A percentile compares a stretch with the other conserved stretches of the same genome.
Evolutionary conservation across 2,113 vertebrate species (phyloP).

Genomic region (Acanthochromis polyacanthus): DNA sequence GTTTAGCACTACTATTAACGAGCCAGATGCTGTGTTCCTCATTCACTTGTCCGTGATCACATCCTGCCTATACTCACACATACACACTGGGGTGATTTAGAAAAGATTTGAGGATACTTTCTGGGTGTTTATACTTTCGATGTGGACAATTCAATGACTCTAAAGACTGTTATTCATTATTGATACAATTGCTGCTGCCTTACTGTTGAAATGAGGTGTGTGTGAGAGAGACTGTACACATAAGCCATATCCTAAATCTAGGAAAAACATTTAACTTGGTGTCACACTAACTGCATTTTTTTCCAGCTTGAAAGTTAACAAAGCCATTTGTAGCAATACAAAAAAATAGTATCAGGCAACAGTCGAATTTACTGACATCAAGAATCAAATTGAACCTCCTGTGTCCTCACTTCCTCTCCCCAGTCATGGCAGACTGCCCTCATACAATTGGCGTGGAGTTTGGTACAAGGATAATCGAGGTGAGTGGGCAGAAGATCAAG

Average conservation of each 20-base stretch:
- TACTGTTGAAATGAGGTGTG: slow-evolving; percentile 3
- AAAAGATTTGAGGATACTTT: slow-evolving; percentile 27
- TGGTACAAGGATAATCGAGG: slow-evolving; percentile 98
- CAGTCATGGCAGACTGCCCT: slow-evolving; percentile 99
- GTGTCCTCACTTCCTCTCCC: background rate
- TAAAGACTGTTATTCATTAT: slow-evolving; percentile 29
- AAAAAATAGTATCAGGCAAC: background rate
- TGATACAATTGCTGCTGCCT: slow-evolving; percentile 53
- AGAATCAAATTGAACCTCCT: background rate
- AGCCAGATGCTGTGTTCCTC: slow-evolving; percentile 73
- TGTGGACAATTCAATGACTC: slow-evolving; percentile 1
- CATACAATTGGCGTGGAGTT: slow-evolving; percentile 99
- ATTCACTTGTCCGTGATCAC: slow-evolving; percentile 53
- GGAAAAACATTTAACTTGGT: too few relatives aligned
- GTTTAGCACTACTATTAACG: slow-evolving; percentile 69
- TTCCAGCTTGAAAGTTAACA: too few relatives aligned
- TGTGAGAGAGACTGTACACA: background rate
- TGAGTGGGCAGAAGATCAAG: slow-evolving; percentile 99
- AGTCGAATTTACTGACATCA: background rate
- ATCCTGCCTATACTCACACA: slow-evolving; percentile 56
- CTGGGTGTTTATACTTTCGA: slow-evolving; percentile 24
- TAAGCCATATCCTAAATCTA: background rate
- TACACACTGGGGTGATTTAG: slow-evolving; percentile 13
- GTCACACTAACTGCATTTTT: too few relatives aligned
- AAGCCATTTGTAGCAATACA: too few relatives aligned